phyloP scores from a whole-genome alignment of 1,140 invertebrate species.

The Tachypleus tridentatus region DNA sequence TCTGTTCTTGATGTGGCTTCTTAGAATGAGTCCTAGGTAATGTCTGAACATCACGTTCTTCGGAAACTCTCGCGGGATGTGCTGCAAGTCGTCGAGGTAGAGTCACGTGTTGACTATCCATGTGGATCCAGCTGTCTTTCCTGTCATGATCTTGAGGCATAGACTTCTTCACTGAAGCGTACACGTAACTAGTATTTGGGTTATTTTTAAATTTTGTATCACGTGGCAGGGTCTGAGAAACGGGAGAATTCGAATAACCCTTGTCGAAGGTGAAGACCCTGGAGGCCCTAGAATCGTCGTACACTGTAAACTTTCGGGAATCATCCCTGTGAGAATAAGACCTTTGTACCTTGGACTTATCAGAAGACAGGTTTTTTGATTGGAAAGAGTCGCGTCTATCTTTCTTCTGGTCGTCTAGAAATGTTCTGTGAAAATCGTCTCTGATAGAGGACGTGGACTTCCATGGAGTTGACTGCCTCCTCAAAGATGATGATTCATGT shows the following conservation, averaged over 20 bases:
- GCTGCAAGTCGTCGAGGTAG: too few relatives aligned
- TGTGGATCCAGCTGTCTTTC: too few relatives aligned
- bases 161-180: constrained; percentile 13
- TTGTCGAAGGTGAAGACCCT: constrained; percentile 9
- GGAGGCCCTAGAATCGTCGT: constrained; percentile 7
- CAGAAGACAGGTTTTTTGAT: too few relatives aligned
- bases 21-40: too few relatives aligned
- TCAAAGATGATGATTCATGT: background rate
- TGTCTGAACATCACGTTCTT: constrained; percentile 2
- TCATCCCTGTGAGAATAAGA: background rate
- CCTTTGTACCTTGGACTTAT: background rate
- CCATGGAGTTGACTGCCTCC: background rate
- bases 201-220: constrained; percentile 1
- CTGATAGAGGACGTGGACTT: background rate
- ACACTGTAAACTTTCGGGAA: constrained; percentile 6
- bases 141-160: background rate
- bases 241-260: constrained; percentile 1
- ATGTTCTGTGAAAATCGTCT: background rate
- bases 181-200: constrained; percentile 8
- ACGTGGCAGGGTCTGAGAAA: constrained; percentile 7
- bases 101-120: too few relatives aligned
- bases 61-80: background rate
- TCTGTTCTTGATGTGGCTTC: too few relatives aligned
- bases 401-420: constrained; percentile 8
- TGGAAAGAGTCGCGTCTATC: constrained; percentile 3